Evolutionary conservation across 2,113 vertebrate genomes (phyloP), one percentile per base, ranked within the genome.

Genomic region (Eulemur macaco): DNA sequence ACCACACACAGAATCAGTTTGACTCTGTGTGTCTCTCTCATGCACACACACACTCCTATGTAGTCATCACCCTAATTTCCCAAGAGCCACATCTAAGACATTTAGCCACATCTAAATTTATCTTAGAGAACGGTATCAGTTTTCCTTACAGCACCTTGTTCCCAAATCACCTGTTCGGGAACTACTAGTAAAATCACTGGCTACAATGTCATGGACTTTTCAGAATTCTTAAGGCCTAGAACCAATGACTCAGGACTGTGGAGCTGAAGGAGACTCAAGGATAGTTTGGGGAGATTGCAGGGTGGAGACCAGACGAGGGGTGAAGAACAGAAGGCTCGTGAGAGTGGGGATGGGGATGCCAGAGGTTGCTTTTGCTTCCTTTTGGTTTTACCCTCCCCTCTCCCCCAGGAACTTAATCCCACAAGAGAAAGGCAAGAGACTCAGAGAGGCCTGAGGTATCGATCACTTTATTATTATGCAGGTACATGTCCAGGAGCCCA

Each of bases 401-500:
- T 15, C 6, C 23, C 29, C 39, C 17, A 58, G 64, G n/a, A 87
- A 37, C 20, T 64, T 64, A 50, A 45, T 77, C 25, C n/a, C 87
- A 5, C 64, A 58, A 81, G 9, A 60, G 23, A 80, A 97, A 96
- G 77, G 10, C 54, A 47, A 68, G 66, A 82, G 39, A 82, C 37
- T 27, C 66, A n/a, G 56, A 82, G 4, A 74, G 17, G 12, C 8
- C 8, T 97, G 95, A 97, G 97, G 97, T 95, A 97, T 69, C 25
- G 39, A 71, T 54, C 6, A 91, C 17, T 98, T 98, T 98, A 97
- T 98, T 98, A 27, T 50, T 60, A 15, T 74, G 23, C 52, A 66
- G 71, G 4, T 3, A 37, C 11, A 39, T 39, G 25, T 50, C 47
- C 66, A 9, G 29, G 4, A 23, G 12, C 63, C 52, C 27, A 82